Evolutionary conservation across 2,113 vertebrate genomes (phyloP).

Genomic region (Muscicapa adusta): DNA sequence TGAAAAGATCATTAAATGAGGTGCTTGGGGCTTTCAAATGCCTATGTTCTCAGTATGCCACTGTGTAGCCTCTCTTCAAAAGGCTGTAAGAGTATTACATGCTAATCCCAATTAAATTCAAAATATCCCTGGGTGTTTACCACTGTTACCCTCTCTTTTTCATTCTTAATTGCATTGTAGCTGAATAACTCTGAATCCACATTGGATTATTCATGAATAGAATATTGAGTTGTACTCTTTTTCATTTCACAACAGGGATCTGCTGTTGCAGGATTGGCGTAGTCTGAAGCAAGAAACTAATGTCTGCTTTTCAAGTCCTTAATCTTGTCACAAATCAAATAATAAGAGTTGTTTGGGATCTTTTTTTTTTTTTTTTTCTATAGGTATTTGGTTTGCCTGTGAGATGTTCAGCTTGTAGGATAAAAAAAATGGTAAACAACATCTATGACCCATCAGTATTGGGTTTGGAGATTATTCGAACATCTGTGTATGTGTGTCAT

Average conservation of each 20-base stretch:
- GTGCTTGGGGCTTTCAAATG: slow-evolving; percentile 33
- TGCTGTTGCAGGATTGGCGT: neutral
- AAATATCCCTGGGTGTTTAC: slow-evolving; percentile 48
- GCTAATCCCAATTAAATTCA: slow-evolving; percentile 54
- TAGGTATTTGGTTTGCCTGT: neutral
- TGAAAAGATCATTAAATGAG: slow-evolving; percentile 61
- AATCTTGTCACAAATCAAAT: neutral
- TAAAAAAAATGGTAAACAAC: neutral
- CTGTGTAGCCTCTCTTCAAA: slow-evolving; percentile 22
- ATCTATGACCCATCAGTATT: neutral
- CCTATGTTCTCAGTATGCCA: neutral
- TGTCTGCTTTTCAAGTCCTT: neutral
- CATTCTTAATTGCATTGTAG: slow-evolving; percentile 21
- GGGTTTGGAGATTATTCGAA: neutral
- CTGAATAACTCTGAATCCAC: slow-evolving; percentile 13
- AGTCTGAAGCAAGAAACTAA: neutral
- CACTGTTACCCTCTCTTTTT: slow-evolving; percentile 29
- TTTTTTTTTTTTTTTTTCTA: no score
- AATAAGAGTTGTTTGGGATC: neutral
- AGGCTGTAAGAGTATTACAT: slow-evolving; percentile 14
- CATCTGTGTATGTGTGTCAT: neutral
- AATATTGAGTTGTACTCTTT: neutral
- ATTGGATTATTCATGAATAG: neutral
- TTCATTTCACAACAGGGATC: neutral
- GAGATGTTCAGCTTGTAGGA: neutral